These are phyloP conservation scores for Pegea sp. DNA, from an alignment of 23 tunicate genomes.

Conservation along the genomic window DNA sequence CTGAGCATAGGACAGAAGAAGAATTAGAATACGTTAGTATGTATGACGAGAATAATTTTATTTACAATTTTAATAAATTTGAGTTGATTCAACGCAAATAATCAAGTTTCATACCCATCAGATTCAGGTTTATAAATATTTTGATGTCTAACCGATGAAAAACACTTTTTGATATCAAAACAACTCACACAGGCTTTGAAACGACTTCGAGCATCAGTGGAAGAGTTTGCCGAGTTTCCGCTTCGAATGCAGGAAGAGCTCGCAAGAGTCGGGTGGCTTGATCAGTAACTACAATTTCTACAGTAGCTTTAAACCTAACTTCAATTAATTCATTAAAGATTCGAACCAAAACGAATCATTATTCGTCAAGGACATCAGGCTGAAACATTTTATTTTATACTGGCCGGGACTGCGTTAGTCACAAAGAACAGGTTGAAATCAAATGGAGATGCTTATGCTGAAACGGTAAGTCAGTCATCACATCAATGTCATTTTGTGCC, in stretches of 20 bases:
- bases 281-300: conserved; percentile 22
- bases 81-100: not conserved
- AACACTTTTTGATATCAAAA: not conserved
- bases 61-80: conserved; percentile 1
- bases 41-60: conserved; percentile 23
- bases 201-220: conserved; percentile 32
- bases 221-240: conserved; percentile 76
- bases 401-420: conserved; percentile 54
- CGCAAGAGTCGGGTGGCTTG: conserved; percentile 53
- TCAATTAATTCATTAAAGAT: conserved; percentile 7
- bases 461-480: conserved; percentile 72
- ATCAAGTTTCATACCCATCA: too few relatives aligned
- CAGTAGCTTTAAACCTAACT: not conserved
- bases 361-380: conserved; percentile 78
- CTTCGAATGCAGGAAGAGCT: conserved; percentile 50
- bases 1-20: conserved; percentile 47
- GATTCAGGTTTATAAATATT: conserved; percentile 1
- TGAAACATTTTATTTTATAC: conserved; percentile 53
- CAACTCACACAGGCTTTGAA: conserved; percentile 56
- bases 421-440: conserved; percentile 34
- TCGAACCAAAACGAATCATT: conserved; percentile 61
- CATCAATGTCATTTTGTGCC: too few relatives aligned
- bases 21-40: conserved; percentile 57
- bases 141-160: not conserved
- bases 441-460: conserved; percentile 43